Evolutionary conservation across 1,140 invertebrate genomes (phyloP), one percentile per base, ranked within the genome.

Genomic region (Aplysia californica): DNA sequence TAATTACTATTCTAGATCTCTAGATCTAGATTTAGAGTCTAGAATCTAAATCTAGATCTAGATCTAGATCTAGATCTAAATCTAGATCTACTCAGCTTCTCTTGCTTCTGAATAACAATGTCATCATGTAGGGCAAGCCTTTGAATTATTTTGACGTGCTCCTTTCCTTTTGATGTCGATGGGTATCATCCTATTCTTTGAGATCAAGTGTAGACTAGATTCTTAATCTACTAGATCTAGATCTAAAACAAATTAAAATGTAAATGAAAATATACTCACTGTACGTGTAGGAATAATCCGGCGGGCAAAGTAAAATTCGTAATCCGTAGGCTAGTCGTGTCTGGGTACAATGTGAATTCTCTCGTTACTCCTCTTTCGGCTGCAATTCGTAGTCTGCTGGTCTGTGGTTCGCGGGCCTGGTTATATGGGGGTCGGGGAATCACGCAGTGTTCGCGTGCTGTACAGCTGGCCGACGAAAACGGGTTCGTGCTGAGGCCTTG

Each of bases 391-490:
- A 26, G 33, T 64, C 50, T 44, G 36, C 44, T 1, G 58, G 39
- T 21, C 18, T 41, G 5, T 15, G n/a, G 58, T n/a, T 23, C 35
- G 10, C 35, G 39, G 6, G 41, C 33, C 29, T 35, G 65, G 4
- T 50, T 67, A 74, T 77, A 74, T 73, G 71, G 56, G 65, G 58
- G 71, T 36, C 65, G 33, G 58, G 66, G 78, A 70, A 75, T 72
- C 79, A 80, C 67, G 61, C 76, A 36, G 44, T 68, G 72, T 75
- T 69, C 79, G 78, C 79, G 79, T 80, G 79, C 50, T 77, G 26
- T 66, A 20, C 56, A 44, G 61, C 41, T 44, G 61, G 56, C 39
- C 59, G 66, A 69, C 31, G 61, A 55, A 67, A 69, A 68, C 41
- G 31, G 69, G 29, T 58, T 29, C 50, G 21, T n/a, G 31, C n/a